These are phyloP conservation scores for Hemitrygon akajei DNA, from an alignment of 2,797 vertebrate species.

Conservation along the genomic window DNA sequence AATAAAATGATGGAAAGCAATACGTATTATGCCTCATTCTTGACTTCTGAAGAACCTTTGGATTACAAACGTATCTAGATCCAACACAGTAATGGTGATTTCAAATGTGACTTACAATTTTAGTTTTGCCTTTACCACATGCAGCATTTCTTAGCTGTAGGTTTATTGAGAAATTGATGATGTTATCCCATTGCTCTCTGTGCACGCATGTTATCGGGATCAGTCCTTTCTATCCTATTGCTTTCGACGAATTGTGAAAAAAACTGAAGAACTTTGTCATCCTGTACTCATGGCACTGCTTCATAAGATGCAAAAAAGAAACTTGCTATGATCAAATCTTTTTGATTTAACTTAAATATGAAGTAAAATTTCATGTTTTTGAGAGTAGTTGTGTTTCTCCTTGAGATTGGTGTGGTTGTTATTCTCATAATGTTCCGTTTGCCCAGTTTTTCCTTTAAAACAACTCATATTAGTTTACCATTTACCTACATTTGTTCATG, in stretches of 20 bases:
- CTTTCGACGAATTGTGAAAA: not conserved
- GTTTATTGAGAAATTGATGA: not conserved
- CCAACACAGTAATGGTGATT: too few relatives aligned
- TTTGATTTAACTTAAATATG: not conserved
- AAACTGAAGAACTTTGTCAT: not conserved
- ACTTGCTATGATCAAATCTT: not conserved
- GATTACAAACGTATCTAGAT: too few relatives aligned
- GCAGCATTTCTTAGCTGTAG: not conserved
- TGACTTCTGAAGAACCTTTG: too few relatives aligned
- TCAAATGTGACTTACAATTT: not conserved
- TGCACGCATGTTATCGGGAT: not conserved
- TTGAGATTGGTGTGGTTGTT: not conserved
- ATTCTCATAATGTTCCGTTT: not conserved
- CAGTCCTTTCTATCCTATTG: not conserved
- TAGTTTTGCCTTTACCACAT: not conserved
- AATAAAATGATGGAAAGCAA: too few relatives aligned
- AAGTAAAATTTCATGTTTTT: not conserved
- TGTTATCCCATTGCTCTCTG: not conserved
- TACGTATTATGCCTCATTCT: too few relatives aligned
- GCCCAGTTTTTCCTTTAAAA: not conserved
- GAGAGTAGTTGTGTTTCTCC: too few relatives aligned
- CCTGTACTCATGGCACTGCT: not conserved
- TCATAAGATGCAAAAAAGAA: not conserved
- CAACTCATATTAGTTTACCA: not conserved
- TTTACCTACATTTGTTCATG: not conserved